Evolutionary conservation across 2,888 invertebrate genomes (phyloP).

Genomic region (Galeruca laticollis): DNA sequence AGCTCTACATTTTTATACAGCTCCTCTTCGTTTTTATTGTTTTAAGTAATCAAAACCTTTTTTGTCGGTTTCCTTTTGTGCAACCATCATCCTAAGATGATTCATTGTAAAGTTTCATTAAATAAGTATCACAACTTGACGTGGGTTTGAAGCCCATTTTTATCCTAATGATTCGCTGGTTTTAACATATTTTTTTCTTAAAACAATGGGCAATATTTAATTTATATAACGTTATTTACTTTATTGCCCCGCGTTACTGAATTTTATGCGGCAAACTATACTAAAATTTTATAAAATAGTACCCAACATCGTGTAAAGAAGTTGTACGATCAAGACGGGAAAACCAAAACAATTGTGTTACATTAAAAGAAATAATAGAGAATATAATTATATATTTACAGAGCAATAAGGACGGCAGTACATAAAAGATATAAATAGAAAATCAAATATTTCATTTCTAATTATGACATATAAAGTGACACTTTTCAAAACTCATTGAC

Average conservation of each 20-base stretch:
- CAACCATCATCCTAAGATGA: neutral
- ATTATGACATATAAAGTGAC: no score
- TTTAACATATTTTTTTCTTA: neutral
- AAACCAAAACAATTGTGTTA: neutral
- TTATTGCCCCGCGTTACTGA: neutral
- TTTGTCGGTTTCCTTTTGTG: neutral
- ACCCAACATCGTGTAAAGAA: neutral
- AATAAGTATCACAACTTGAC: neutral
- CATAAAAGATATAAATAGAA: no score
- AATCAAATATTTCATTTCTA: no score
- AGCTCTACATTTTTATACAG: no score
- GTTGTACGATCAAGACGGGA: neutral
- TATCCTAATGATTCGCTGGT: neutral
- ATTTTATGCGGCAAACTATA: neutral
- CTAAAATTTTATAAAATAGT: neutral
- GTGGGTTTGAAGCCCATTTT: neutral
- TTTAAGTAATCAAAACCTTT: neutral
- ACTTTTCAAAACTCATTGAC: no score
- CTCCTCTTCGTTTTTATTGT: neutral
- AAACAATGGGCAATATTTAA: slow-evolving; percentile 3
- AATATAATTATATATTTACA: no score
- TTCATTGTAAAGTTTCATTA: neutral
- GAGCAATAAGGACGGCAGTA: no score
- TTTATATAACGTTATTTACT: slow-evolving; percentile 7
- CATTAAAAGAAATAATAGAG: neutral